A percentile compares a stretch with the other conserved stretches of the same genome.
Conservation (phyloP, 2,888 invertebrate species). For the Dendrolimus pini region DNA sequence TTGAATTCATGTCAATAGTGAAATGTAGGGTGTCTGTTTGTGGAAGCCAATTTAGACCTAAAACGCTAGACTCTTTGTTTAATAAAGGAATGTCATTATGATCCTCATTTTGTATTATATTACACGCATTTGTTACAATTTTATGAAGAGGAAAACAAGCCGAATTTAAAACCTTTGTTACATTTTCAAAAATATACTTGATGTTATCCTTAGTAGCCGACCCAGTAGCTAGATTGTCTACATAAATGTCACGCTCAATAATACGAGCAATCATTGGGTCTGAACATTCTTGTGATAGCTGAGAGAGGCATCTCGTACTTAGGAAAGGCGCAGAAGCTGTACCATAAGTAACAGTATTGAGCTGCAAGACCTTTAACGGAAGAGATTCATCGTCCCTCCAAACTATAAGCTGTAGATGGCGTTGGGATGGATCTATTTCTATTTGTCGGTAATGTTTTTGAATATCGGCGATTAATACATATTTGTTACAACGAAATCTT, state of each 20-base stretch:
- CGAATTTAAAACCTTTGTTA: constrained; percentile 10
- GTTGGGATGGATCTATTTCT: constrained; percentile 8
- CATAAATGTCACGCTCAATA: constrained; percentile 13
- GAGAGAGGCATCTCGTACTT: constrained; percentile 11
- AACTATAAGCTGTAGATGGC: constrained; percentile 16
- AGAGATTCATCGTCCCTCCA: constrained; percentile 13
- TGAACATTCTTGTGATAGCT: constrained; percentile 10
- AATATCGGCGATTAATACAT: constrained; percentile 13
- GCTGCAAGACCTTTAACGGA: constrained; percentile 8
- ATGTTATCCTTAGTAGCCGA: constrained; percentile 5
- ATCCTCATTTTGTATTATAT: neutral
- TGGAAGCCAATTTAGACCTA: constrained; percentile 21
- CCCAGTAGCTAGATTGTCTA: constrained; percentile 9
- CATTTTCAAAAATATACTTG: constrained; percentile 9
- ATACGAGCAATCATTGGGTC: constrained; percentile 2
- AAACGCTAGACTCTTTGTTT: constrained; percentile 12
- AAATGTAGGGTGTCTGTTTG: constrained; percentile 15
- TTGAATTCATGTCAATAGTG: constrained; percentile 6
- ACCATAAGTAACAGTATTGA: too few species aligned
- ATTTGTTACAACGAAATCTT: constrained; percentile 16
- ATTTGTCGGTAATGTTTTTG: constrained; percentile 16
- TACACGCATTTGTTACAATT: constrained; percentile 15
- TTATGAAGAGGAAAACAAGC: constrained; percentile 19
- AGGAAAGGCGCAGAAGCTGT: constrained; percentile 15
- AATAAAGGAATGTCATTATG: too few species aligned